Percentiles rank a stretch among this genome's conserved stretches.
Evolutionary conservation across 2,113 vertebrate species (phyloP).

Genomic region (Tupaia tana): DNA sequence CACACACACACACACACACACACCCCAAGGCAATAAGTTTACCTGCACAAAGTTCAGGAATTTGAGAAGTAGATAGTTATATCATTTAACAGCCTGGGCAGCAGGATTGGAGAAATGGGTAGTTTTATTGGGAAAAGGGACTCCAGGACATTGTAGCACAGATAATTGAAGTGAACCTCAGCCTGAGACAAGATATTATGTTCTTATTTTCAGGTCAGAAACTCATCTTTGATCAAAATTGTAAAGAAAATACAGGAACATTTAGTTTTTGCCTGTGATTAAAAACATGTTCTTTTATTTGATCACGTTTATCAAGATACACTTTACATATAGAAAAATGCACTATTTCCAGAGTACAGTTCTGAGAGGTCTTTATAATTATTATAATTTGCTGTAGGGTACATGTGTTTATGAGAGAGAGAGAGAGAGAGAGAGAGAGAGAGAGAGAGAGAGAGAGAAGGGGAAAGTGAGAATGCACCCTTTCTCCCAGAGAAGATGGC

Average conservation of each 20-base stretch:
- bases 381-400: too few relatives aligned
- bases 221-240: conserved; percentile 4
- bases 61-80: neutral
- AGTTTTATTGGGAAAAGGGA: neutral
- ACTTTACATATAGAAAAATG: neutral
- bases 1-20: too few relatives aligned
- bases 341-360: neutral
- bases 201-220: neutral
- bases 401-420: too few relatives aligned
- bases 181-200: neutral
- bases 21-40: neutral
- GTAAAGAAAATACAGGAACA: neutral
- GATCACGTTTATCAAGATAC: neutral
- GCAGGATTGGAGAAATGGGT: neutral
- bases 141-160: neutral
- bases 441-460: too few relatives aligned
- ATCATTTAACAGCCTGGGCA: neutral
- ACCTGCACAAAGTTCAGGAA: neutral
- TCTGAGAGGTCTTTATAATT: neutral
- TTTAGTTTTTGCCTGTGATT: neutral
- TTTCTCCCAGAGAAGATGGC: too few relatives aligned
- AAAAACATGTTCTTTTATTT: conserved; percentile 2
- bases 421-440: too few relatives aligned
- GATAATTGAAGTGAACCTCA: neutral
- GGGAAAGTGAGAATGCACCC: too few relatives aligned